Percentiles rank a stretch among this genome's conserved stretches.
Conservation (phyloP, 2,797 vertebrate species). For the Ptychobarbus kaznakovi region DNA sequence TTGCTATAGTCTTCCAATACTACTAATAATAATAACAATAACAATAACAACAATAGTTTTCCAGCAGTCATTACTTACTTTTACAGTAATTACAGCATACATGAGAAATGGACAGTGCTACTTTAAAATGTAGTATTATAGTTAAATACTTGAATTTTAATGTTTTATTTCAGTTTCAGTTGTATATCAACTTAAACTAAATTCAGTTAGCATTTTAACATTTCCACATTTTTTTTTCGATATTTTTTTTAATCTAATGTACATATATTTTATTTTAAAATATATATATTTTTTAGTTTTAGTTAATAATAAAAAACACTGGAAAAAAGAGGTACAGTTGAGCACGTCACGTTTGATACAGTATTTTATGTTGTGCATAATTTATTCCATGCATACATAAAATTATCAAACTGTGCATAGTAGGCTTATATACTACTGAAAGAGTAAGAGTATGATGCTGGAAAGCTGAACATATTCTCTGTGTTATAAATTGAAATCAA, state of each 20-base stretch:
- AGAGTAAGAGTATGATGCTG: not conserved
- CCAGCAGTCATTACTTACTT: not conserved
- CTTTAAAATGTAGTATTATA: not conserved
- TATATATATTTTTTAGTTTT: not conserved
- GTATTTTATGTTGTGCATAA: not conserved
- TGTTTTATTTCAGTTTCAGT: not conserved
- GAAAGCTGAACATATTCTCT: not conserved
- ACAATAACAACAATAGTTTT: too few relatives aligned
- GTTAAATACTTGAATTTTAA: not conserved
- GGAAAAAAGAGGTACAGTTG: not conserved
- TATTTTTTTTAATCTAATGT: not conserved
- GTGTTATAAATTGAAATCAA: not conserved
- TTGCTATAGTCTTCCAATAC: not conserved
- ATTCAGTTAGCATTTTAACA: not conserved
- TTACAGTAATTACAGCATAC: not conserved
- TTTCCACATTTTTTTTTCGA: not conserved
- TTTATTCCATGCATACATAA: not conserved
- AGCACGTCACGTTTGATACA: not conserved
- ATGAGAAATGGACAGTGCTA: not conserved
- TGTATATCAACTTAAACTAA: not conserved
- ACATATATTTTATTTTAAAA: not conserved
- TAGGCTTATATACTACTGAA: not conserved
- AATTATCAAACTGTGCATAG: not conserved
- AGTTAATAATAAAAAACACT: not conserved
- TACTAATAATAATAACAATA: too few relatives aligned